Percentiles rank a stretch among this genome's conserved stretches.
Conservation (phyloP, 64 coral and sea anemone species). For the Montipora cactus region DNA sequence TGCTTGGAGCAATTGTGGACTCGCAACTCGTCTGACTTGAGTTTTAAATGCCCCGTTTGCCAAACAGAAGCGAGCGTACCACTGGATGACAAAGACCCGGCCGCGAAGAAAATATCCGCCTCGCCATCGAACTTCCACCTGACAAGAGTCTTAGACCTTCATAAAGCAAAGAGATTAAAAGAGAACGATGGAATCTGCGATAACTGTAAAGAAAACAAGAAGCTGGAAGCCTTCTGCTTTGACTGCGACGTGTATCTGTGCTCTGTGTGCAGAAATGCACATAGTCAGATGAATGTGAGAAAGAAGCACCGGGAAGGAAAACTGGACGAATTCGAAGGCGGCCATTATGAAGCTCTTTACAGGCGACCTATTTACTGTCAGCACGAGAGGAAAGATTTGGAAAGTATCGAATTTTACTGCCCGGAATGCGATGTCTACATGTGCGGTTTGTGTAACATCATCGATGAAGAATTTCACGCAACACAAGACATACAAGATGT, state of each 20-base stretch:
- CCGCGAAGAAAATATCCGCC: background rate
- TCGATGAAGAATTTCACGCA: constrained; percentile 58
- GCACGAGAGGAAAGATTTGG: constrained; percentile 88
- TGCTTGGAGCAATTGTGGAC: constrained; percentile 80
- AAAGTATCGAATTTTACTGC: constrained; percentile 89
- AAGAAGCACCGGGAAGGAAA: constrained; percentile 41
- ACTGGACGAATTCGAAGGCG: constrained; percentile 56
- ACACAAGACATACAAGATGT: constrained; percentile 68
- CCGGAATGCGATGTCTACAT: constrained; percentile 90
- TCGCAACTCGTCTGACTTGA: constrained; percentile 64
- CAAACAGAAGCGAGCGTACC: constrained; percentile 72
- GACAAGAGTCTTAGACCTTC: constrained; percentile 77
- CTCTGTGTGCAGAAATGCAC: constrained; percentile 62
- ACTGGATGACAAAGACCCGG: constrained; percentile 21
- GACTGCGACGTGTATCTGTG: constrained; percentile 87
- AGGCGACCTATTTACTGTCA: constrained; percentile 76
- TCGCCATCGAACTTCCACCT: constrained; percentile 80
- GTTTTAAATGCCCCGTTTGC: constrained; percentile 80
- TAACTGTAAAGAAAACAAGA: constrained; percentile 63
- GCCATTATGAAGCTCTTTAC: constrained; percentile 75
- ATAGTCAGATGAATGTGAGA: constrained; percentile 43
- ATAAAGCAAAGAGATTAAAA: constrained; percentile 66
- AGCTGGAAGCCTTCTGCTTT: constrained; percentile 82
- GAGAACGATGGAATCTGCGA: constrained; percentile 64
- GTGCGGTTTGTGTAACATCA: constrained; percentile 84